These are phyloP conservation scores for Typhlichthys eigenmanni DNA, from an alignment of 2,797 vertebrate genomes.

Conservation along the genomic window DNA sequence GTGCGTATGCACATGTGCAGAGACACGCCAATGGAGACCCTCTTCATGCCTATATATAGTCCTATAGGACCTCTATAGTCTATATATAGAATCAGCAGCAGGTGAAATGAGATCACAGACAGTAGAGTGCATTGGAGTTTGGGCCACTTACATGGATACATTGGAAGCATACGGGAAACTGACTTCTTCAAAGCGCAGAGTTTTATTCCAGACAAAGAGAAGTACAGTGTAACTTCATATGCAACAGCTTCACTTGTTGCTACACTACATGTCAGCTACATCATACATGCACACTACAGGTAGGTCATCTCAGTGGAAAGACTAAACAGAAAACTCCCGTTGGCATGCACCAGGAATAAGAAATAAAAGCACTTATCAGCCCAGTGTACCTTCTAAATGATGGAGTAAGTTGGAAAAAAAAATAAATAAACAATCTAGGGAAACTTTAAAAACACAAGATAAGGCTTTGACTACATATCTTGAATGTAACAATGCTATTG, in stretches of 20 bases:
- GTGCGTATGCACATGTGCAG: slow-evolving; percentile 23
- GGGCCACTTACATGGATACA: slow-evolving; percentile 73
- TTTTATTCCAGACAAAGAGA: slow-evolving; percentile 76
- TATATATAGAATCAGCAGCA: slow-evolving; percentile 45
- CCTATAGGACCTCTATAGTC: slow-evolving; percentile 28
- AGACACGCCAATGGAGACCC: slow-evolving; percentile 26
- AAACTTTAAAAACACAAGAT: slow-evolving; percentile 8
- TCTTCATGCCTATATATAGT: slow-evolving; percentile 48
- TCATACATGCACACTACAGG: slow-evolving; percentile 58
- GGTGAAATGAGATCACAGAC: slow-evolving; percentile 52
- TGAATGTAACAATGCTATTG: slow-evolving; percentile 22
- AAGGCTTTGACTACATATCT: slow-evolving; percentile 19
- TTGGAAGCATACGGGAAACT: slow-evolving; percentile 65
- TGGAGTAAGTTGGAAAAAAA: no score
- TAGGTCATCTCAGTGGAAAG: slow-evolving; percentile 17
- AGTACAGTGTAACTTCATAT: slow-evolving; percentile 62
- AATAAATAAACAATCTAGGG: slow-evolving; percentile 2
- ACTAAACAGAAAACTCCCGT: slow-evolving; percentile 18
- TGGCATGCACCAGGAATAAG: slow-evolving; percentile 53
- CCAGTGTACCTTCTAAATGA: slow-evolving; percentile 13
- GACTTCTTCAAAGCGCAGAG: slow-evolving; percentile 77
- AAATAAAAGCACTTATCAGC: slow-evolving; percentile 17
- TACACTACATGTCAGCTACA: slow-evolving; percentile 30
- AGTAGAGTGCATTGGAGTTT: slow-evolving; percentile 61
- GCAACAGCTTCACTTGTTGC: slow-evolving; percentile 37